Conservation (phyloP, 2,888 invertebrate species). For the Zaprionus obscuricornis region DNA sequence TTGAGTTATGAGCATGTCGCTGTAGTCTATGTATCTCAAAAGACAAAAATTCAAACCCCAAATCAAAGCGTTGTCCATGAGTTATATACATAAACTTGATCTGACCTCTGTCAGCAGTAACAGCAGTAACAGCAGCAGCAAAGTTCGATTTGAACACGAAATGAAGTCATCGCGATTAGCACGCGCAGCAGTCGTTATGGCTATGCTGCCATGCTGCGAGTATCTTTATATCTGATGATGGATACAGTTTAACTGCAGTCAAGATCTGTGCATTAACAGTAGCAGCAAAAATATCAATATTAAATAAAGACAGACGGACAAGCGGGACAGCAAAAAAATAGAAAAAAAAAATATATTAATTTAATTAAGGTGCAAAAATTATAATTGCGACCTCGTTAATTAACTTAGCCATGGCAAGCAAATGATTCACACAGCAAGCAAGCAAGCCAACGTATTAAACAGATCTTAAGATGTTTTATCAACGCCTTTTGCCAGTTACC, state of each 20-base stretch:
- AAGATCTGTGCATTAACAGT: slow-evolving; percentile 18
- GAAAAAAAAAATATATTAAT: too few relatives aligned
- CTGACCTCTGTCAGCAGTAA: slow-evolving; percentile 58
- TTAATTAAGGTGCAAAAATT: too few relatives aligned
- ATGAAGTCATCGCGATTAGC: slow-evolving; percentile 77
- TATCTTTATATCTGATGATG: slow-evolving; percentile 58
- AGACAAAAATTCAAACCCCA: slow-evolving; percentile 14
- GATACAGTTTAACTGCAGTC: slow-evolving; percentile 23
- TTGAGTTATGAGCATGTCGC: too few relatives aligned
- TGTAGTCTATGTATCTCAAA: too few relatives aligned
- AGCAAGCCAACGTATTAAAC: slow-evolving; percentile 11
- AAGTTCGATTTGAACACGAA: too few relatives aligned
- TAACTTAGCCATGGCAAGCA: slow-evolving; percentile 13
- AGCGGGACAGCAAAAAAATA: too few relatives aligned
- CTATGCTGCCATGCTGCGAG: neutral
- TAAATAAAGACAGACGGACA: too few relatives aligned
- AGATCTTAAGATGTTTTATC: slow-evolving; percentile 11
- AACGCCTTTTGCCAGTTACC: neutral
- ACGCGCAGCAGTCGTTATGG: slow-evolving; percentile 40
- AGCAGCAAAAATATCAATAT: slow-evolving; percentile 36
- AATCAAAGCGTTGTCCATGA: slow-evolving; percentile 47
- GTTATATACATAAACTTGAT: slow-evolving; percentile 50
- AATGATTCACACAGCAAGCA: slow-evolving; percentile 1
- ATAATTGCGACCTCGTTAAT: slow-evolving; percentile 24
- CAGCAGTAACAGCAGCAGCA: slow-evolving; percentile 27